Evolutionary conservation across 2,888 invertebrate species (phyloP).

Genomic region (Agrotis ipsilon): DNA sequence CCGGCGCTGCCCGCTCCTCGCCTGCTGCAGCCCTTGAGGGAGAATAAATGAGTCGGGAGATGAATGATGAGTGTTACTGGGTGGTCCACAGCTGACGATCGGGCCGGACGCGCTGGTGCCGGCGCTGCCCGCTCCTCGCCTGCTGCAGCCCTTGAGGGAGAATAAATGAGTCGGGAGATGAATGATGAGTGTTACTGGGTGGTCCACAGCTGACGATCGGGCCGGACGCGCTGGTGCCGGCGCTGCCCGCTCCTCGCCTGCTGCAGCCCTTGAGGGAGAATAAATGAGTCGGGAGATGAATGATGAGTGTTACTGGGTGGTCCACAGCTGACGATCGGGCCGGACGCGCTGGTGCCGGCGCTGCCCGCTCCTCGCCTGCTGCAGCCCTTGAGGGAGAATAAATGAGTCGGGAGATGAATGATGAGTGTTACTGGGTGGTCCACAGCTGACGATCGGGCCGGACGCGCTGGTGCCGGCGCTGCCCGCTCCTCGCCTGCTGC

Average conservation of each 20-base stretch:
- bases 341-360: conserved; percentile 98
- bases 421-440: not conserved
- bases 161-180: not conserved
- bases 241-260: conserved; percentile 92
- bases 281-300: not conserved
- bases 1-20: conserved; percentile 94
- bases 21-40: conserved; percentile 93
- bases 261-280: conserved; percentile 93
- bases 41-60: too few species aligned
- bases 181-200: not conserved
- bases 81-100: conserved; percentile 92
- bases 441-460: conserved; percentile 95
- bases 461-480: conserved; percentile 98
- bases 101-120: conserved; percentile 98
- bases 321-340: conserved; percentile 94
- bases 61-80: not conserved
- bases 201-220: conserved; percentile 93
- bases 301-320: not conserved
- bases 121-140: conserved; percentile 92
- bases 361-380: conserved; percentile 92
- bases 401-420: not conserved
- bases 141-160: conserved; percentile 93
- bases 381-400: conserved; percentile 92
- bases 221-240: conserved; percentile 98
- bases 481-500: conserved; percentile 92